phyloP scores from a whole-genome alignment of 2,888 invertebrate species.

The Patella pellucida region DNA sequence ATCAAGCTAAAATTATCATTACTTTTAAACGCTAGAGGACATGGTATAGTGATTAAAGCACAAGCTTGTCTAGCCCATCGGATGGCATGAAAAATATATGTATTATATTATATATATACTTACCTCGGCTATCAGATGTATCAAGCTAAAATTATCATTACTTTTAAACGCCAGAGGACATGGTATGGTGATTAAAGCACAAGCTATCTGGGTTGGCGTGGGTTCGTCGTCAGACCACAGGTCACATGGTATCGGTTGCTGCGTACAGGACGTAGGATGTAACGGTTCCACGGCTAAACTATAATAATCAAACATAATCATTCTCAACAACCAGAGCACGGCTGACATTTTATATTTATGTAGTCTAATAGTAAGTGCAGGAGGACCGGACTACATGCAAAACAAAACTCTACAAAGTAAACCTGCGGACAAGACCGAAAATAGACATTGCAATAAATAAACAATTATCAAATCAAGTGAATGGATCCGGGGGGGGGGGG shows the following conservation, averaged over 20 bases:
- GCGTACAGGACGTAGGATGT: slow-evolving; percentile 88
- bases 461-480: too few species aligned
- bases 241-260: slow-evolving; percentile 73
- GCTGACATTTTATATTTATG: too few species aligned
- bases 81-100: too few species aligned
- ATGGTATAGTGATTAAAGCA: slow-evolving; percentile 87
- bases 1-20: slow-evolving; percentile 86
- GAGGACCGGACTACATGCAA: too few species aligned
- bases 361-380: too few species aligned
- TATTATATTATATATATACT: too few species aligned
- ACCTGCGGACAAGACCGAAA: too few species aligned
- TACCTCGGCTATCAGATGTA: slow-evolving; percentile 85
- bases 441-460: too few species aligned
- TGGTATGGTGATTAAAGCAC: slow-evolving; percentile 86
- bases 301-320: slow-evolving; percentile 61
- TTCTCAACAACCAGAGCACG: too few species aligned
- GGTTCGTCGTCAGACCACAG: slow-evolving; percentile 70
- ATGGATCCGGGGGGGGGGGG: too few species aligned
- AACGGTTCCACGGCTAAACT: slow-evolving; percentile 94
- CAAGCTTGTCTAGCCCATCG: too few species aligned
- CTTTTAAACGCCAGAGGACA: slow-evolving; percentile 87
- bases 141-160: slow-evolving; percentile 84
- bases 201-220: slow-evolving; percentile 85
- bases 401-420: too few species aligned
- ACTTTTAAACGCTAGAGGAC: slow-evolving; percentile 85